Evolutionary conservation across 2,113 vertebrate genomes (phyloP), one percentile per base, ranked within the genome.

Genomic region (Nansenia antarctica): DNA sequence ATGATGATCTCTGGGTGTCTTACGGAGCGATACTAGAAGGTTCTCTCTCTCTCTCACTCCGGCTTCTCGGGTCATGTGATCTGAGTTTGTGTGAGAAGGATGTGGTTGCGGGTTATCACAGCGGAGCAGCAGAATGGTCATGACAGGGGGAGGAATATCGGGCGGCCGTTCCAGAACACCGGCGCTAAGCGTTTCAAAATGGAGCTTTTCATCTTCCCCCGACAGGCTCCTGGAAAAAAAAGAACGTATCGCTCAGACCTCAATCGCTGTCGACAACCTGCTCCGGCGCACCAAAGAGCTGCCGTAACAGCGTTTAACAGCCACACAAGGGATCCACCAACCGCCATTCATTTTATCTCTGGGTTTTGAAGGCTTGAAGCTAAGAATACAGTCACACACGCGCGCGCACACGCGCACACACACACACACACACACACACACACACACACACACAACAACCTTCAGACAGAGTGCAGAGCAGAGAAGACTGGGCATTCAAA

Each of bases 201-300:
- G 57, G 52, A 84, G 72, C 74, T 80, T 86, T 87, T 87, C 82
- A 83, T 86, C 83, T 86, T n/a, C 18, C 65, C 68, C 65, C 68
- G 72, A 58, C 76, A 79, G 80, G 67, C 70, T n/a, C 65, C 42
- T 35, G 79, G 83, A 76, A n/a, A n/a, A n/a, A n/a, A n/a, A n/a
- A n/a, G n/a, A n/a, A 85, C 72, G 59, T 68, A 78, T 85, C 68
- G 71, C 79, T 85, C 78, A 81, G 73, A 53, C 45, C 80, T 79
- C 73, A 85, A 77, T 85, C 18, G 62, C 59, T 71, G 57, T 6
- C 45, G 66, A 73, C 32, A 42, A 69, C 67, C 62, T 68, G 30
- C n/a, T 61, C 65, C 67, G 64, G 58, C 66, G 60, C 72, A 80
- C 52, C 59, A 73, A 72, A 77, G 35, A 55, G 42, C 30, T 30